Base-by-base conservation (phyloP, 2,797 vertebrate species). In the Aselliscus stoliczkanus region DNA sequence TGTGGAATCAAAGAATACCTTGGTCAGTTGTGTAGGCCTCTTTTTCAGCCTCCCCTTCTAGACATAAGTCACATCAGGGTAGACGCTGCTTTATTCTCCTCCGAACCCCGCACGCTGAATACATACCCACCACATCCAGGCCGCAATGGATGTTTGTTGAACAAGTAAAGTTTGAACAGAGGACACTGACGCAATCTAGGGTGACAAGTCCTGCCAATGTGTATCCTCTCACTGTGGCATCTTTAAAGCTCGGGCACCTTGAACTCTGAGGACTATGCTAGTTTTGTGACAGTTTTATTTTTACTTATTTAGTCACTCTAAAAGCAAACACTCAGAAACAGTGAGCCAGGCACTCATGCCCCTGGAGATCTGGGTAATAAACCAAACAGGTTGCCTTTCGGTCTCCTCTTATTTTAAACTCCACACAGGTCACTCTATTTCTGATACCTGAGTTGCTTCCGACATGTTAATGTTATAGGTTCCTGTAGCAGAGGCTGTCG, bases 101-200 rank as follows among this genome's bases (percentile, higher is more conserved):
- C 70, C 27, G 72, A 79, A 37, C 70, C 77, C 39, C 1, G 0
- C 69, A 54, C 62, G 37, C 37, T 7, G 14, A 20, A 27, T 2
- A 0, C 18, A 0, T 20, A 18, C 42, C 27, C 4, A 0, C 37
- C 23, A 54, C 21, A 20, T n/a, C 34, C 8, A 20, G 88, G 29
- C 39, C 23, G 50, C 64, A 27, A 1, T 34, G 56, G 58, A 50
- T 20, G 12, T 64, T 72, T 62, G 39, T 12, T 14, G 21, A 37
- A 25, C 81, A 42, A 18, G 31, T 73, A 15, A 73, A 29, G 25
- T 62, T 13, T 27, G 44, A 54, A 37, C 12, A 31, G 0, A 34
- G 15, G 29, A 84, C 17, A 27, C 29, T 2, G 23, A 76, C 31
- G 44, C 34, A 29, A 25, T n/a, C 44, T 29, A n/a, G 27, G 44